phyloP scores from a whole-genome alignment of 2,113 vertebrate species.

The Xiphophorus couchianus region DNA sequence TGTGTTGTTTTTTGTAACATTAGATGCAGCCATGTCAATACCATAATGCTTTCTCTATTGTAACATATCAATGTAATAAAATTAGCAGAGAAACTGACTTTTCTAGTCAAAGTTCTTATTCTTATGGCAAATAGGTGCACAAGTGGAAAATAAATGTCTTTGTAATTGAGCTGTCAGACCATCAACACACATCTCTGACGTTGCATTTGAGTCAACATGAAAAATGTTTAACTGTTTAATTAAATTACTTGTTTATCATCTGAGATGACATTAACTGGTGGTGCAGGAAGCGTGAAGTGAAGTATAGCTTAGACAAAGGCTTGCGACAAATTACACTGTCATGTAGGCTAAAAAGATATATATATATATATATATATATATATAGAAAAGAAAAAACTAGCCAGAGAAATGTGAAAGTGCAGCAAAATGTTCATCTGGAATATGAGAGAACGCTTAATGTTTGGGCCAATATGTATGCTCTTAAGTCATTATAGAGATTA shows the following conservation, averaged over 20 bases:
- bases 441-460: background rate
- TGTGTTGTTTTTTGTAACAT: background rate
- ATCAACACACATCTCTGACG: background rate
- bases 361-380: background rate
- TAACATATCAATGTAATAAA: background rate
- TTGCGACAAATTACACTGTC: background rate
- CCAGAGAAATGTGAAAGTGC: background rate
- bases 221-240: background rate
- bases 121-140: background rate
- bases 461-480: background rate
- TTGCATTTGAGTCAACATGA: background rate
- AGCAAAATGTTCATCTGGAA: background rate
- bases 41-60: background rate
- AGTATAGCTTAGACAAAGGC: background rate
- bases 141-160: background rate
- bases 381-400: background rate
- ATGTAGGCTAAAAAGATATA: background rate
- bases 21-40: background rate
- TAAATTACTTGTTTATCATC: background rate
- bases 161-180: background rate
- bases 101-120: background rate
- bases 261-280: background rate
- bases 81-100: background rate
- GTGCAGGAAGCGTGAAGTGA: background rate
- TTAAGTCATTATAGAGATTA: background rate